Base-by-base conservation (phyloP, 2,888 invertebrate species). In the Xylota segnis region DNA sequence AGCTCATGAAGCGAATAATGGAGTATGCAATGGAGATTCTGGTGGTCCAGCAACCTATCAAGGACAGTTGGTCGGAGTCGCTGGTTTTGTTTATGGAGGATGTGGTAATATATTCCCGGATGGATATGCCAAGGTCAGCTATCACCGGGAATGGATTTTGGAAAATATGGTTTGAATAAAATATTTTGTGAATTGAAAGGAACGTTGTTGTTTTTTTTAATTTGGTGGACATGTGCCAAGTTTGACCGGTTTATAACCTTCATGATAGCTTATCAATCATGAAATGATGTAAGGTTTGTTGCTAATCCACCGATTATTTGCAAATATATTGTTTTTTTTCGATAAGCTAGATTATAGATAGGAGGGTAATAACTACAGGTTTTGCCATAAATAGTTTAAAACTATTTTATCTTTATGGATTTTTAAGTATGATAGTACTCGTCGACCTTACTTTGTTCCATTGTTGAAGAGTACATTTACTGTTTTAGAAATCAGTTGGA, bases 101-200 rank as follows among this genome's bases (percentile, higher is more conserved):
- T 90, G 92, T 66, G 92, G 90, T 63, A 90, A 89, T 50, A 65
- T 81, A 5, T 89, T 87, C 37, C 91, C 92, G 9, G 92, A 92
- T 87, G 87, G 91, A 0, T 88, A 89, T 58, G 88, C 87, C 5
- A 90, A 89, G 23, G 87, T 90, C 12, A 77, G 88, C 4, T 90
- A 88, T 87, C 92, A 90, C 18, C 14, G 54, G 1, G 18, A 87
- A 4, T 91, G 91, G 91, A 90, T 91, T 32, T 52, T 83, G 16
- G 37, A 5, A 14, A 78, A 88, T 47, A 87, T 87, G 18, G 34
- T 7, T 52, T 87, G 58, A 79, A 23, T 14, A 40, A 79, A 71
- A 27, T 14, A 12, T 40, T 52, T 18, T 6, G 23, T 45, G 5
- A 5, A 6, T 12, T 40, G 10, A 77, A 34, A 83, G 76, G n/a